Evolutionary conservation across 2,888 invertebrate species (phyloP).

Genomic region (Tachina fera): DNA sequence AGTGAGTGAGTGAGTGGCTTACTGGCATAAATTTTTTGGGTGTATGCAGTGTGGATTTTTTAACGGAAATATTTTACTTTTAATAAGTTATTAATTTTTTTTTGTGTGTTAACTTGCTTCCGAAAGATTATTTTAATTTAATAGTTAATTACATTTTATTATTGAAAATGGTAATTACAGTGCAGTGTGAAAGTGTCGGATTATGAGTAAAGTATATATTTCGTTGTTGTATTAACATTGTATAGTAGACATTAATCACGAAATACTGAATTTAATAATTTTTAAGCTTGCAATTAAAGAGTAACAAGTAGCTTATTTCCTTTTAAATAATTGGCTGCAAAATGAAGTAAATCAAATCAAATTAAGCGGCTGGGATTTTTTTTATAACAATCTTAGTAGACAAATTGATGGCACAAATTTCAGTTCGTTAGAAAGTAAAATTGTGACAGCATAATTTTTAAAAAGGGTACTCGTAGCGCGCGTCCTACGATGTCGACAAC

Average conservation of each 20-base stretch:
- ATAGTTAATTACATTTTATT: constrained; percentile 1
- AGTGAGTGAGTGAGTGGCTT: background rate
- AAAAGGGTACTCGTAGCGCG: too few species aligned
- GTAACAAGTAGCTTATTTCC: background rate
- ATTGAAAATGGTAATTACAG: background rate
- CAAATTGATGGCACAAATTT: too few species aligned
- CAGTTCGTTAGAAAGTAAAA: too few species aligned
- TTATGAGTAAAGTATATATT: too few species aligned
- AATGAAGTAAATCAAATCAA: background rate
- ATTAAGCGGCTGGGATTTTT: background rate
- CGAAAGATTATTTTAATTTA: constrained; percentile 29
- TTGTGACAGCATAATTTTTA: too few species aligned
- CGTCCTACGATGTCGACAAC: too few species aligned
- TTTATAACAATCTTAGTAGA: too few species aligned
- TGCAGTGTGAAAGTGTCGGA: background rate
- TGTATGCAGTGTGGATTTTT: constrained; percentile 16
- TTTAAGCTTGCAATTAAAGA: background rate
- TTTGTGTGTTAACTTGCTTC: constrained; percentile 43
- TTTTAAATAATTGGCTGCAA: background rate
- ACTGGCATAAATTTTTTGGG: constrained; percentile 50
- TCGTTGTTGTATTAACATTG: background rate
- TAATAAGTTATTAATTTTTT: constrained; percentile 14
- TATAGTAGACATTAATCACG: background rate
- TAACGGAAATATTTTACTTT: constrained; percentile 34
- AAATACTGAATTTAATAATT: background rate